These are phyloP conservation scores for Tympanuchus pallidicinctus DNA, from an alignment of 2,113 vertebrate species.

Conservation along the genomic window DNA sequence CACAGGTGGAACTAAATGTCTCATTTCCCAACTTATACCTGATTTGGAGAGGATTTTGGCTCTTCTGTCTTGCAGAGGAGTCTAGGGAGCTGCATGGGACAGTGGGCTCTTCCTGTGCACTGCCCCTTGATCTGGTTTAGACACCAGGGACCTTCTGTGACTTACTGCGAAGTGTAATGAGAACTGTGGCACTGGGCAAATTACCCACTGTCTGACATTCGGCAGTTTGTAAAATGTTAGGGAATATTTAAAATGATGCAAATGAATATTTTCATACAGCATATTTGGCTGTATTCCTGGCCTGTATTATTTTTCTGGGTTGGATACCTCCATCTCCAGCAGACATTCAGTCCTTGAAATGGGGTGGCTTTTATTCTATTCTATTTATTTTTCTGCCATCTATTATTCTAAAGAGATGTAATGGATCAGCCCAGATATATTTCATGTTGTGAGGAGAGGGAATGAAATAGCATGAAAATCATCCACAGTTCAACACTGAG, in stretches of 20 bases:
- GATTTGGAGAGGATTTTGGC: background rate
- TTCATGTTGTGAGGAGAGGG: constrained; percentile 17
- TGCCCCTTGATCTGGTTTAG: constrained; percentile 48
- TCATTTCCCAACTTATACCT: background rate
- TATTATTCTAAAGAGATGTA: constrained; percentile 54
- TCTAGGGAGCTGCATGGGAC: background rate
- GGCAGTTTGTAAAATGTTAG: constrained; percentile 61
- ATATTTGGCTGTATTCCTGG: constrained; percentile 60
- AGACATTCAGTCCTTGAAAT: constrained; percentile 49
- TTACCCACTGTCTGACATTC: constrained; percentile 67
- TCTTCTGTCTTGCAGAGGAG: background rate
- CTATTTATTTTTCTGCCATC: constrained; percentile 35
- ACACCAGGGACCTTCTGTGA: constrained; percentile 52
- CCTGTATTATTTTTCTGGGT: constrained; percentile 47
- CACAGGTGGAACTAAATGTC: background rate
- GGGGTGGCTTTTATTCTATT: constrained; percentile 15
- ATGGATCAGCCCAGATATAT: constrained; percentile 53
- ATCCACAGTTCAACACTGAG: constrained; percentile 25
- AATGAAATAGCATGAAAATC: constrained; percentile 40
- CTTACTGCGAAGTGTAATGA: constrained; percentile 47
- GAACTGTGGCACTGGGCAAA: constrained; percentile 26
- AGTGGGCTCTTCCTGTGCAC: background rate
- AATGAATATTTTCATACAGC: constrained; percentile 64
- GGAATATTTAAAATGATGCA: constrained; percentile 73
- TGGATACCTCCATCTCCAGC: constrained; percentile 34